These are phyloP conservation scores for Virgularia gustaviana DNA, from an alignment of 92 coral and sea anemone species.

Conservation along the genomic window DNA sequence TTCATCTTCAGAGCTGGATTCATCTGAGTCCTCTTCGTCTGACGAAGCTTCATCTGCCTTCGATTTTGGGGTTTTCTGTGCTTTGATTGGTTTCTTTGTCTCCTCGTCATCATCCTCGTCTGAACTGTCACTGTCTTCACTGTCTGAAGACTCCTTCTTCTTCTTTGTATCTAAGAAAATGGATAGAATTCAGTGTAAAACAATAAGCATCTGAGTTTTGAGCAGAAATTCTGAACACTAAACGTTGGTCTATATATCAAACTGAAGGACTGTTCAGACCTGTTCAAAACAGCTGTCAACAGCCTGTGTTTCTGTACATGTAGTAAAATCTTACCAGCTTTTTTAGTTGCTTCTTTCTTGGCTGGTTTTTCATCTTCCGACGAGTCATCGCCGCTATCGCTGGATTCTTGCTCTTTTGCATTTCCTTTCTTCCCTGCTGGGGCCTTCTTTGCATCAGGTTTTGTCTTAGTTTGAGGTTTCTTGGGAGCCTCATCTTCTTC, in stretches of 20 bases:
- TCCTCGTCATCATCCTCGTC: conserved; percentile 42
- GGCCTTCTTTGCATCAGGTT: conserved; percentile 10
- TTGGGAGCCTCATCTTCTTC: not conserved
- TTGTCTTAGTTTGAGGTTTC: conserved; percentile 9
- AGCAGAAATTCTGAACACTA: no score
- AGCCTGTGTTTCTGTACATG: not conserved
- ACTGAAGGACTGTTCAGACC: not conserved
- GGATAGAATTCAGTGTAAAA: no score
- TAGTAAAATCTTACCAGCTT: no score
- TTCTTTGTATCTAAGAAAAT: conserved; percentile 17
- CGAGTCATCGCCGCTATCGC: conserved; percentile 21
- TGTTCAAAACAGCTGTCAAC: not conserved
- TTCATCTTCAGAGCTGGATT: conserved; percentile 2
- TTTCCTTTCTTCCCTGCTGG: conserved; percentile 16
- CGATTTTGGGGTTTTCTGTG: not conserved
- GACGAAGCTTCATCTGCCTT: no score
- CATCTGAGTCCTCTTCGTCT: not conserved
- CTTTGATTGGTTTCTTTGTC: conserved; percentile 10
- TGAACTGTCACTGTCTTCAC: conserved; percentile 22
- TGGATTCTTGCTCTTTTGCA: no score
- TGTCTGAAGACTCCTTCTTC: conserved; percentile 19
- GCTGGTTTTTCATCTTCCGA: conserved; percentile 35
- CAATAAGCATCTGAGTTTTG: no score
- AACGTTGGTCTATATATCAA: no score
- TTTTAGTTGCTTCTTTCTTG: no score